Base-by-base conservation (phyloP, 1,140 invertebrate species). In the Drosophila obscura region DNA sequence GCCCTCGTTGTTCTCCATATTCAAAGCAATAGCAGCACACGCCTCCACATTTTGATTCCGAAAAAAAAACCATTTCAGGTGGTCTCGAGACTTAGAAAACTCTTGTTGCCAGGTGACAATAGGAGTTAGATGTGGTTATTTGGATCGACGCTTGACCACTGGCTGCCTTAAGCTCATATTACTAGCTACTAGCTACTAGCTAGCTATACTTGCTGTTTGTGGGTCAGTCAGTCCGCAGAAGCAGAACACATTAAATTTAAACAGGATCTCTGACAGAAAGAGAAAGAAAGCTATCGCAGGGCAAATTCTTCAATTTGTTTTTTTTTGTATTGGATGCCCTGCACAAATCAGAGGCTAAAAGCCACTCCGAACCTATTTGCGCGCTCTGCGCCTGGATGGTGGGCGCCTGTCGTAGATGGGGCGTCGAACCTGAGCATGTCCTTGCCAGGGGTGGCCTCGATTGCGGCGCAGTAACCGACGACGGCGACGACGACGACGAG, bases 361-460 rank as follows among this genome's bases (percentile, higher is more conserved):
- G 16, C 16, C 16, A 16, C 16, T 16, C 16, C 16, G 16, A 16
- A 16, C 16, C 19, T 67, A 51, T 19, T 67, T 50, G 35, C 46
- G 19, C 22, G 28, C 51, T 8, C 19, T 7, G 28, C 66, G 41
- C 5, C 7, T 7, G 2, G 48, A 8, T 5, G 2, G 2, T 11
- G 58, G 56, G n/a, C 64, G 73, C 0, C n/a, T 64, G 5, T 51
- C 15, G 35, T 77, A 77, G 39, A 77, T 71, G 28, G 49, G 73
- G 0, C 73, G 66, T 4, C 62, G 50, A 8, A 77, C 65, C n/a
- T 16, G 2, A 24, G 9, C 2, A 1, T 2, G 7, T 1, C 15
- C 7, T 26, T 39, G 43, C 19, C 13, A n/a, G 1, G 44, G 19
- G 4, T 9, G 28, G 3, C 15, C 1, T 31, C 4, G 15, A 16